Evolutionary conservation across 2,888 invertebrate species (phyloP).

Genomic region (Oscheius sp.): DNA sequence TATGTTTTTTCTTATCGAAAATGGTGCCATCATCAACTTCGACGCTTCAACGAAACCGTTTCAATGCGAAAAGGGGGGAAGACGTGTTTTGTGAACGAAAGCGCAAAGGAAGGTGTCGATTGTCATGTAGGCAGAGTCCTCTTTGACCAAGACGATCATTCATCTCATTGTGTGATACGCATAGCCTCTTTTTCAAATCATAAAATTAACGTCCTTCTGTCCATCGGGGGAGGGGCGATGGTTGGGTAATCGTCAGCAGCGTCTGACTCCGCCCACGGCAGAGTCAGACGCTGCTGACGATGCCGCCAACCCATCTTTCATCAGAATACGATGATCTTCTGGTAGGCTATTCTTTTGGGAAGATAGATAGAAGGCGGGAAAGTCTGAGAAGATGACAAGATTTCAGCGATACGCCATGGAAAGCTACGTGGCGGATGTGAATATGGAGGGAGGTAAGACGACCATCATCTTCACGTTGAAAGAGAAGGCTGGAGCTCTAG

Average conservation of each 20-base stretch:
- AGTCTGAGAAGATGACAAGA: neutral
- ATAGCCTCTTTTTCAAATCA: neutral
- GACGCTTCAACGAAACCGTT: constrained; percentile 19
- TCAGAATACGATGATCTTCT: constrained; percentile 13
- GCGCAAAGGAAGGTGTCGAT: no score
- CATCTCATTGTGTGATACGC: neutral
- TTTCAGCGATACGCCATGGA: constrained; percentile 68
- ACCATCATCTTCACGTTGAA: constrained; percentile 87
- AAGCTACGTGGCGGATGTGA: constrained; percentile 68
- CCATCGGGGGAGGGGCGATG: neutral
- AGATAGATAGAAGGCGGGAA: neutral
- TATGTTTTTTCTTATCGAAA: no score
- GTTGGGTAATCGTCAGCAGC: no score
- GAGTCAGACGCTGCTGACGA: neutral
- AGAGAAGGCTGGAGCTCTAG: constrained; percentile 86
- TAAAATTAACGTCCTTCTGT: neutral
- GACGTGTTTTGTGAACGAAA: no score
- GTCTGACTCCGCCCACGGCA: neutral
- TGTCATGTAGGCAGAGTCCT: no score
- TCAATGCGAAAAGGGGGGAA: neutral
- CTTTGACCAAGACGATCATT: neutral
- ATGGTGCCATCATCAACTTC: no score
- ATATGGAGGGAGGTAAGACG: constrained; percentile 60
- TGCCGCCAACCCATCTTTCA: constrained; percentile 23
- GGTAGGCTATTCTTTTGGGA: neutral